phyloP scores from a whole-genome alignment of 2,113 vertebrate species.

The Apteryx owenii region DNA sequence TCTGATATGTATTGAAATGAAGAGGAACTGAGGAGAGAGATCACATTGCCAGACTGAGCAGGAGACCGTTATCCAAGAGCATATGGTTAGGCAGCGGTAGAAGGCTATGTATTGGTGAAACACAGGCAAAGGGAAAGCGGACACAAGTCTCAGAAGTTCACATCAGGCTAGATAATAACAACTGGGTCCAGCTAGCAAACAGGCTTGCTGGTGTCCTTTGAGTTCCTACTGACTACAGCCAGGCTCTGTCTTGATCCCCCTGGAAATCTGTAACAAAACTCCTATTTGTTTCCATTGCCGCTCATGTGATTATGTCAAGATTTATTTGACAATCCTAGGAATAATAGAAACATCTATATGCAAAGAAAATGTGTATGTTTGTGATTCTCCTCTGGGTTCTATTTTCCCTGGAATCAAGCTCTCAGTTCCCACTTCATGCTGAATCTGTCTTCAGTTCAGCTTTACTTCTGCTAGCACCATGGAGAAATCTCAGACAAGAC shows the following conservation, averaged over 20 bases:
- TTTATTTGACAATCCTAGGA: neutral
- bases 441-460: constrained; percentile 33
- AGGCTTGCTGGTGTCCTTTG: neutral
- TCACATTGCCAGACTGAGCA: neutral
- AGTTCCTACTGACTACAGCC: neutral
- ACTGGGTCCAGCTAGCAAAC: neutral
- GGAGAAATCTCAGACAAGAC: constrained; percentile 60
- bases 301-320: neutral
- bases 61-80: neutral
- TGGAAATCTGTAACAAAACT: neutral
- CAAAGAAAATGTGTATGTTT: constrained; percentile 24
- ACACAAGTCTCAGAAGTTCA: neutral
- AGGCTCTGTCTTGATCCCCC: neutral
- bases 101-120: neutral
- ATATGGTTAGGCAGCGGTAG: neutral
- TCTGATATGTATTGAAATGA: neutral
- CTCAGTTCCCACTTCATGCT: constrained; percentile 32
- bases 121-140: neutral
- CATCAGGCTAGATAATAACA: neutral
- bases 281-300: neutral
- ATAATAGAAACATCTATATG: constrained; percentile 20
- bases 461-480: constrained; percentile 49
- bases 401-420: constrained; percentile 46
- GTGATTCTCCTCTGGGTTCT: constrained; percentile 41
- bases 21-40: neutral